A percentile compares a stretch with the other conserved stretches of the same genome.
Evolutionary conservation across 1,140 invertebrate species (phyloP).

Genomic region (Camponotus vicinus): DNA sequence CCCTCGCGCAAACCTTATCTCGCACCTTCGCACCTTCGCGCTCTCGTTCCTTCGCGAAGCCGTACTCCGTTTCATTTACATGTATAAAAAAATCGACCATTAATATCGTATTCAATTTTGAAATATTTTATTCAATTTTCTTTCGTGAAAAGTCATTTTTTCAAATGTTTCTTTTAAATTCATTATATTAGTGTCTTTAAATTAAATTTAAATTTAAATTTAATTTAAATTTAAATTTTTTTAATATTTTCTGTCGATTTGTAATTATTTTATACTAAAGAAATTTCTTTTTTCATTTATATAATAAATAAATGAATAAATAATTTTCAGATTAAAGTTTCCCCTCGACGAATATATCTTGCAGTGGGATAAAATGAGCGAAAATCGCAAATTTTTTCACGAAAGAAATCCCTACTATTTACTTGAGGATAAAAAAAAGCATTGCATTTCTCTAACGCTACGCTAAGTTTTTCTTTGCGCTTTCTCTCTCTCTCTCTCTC

Average conservation of each 20-base stretch:
- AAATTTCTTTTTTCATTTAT: not conserved
- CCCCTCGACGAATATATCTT: too few species aligned
- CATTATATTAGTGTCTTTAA: too few species aligned
- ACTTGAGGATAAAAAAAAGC: not conserved
- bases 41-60: not conserved
- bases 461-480: conserved; percentile 22
- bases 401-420: not conserved
- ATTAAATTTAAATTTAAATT: too few species aligned
- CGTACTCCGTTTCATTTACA: not conserved
- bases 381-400: not conserved
- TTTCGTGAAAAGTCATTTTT: too few species aligned
- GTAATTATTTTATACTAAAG: too few species aligned
- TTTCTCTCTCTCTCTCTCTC: conserved; percentile 23
- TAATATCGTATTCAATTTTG: too few species aligned
- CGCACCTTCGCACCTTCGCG: not conserved
- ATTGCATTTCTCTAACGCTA: conserved; percentile 57
- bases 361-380: not conserved
- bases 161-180: too few species aligned
- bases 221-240: too few species aligned
- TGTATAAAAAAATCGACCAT: not conserved
- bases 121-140: too few species aligned
- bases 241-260: too few species aligned
- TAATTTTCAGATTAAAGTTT: not conserved
- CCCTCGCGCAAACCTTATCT: conserved; percentile 37
- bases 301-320: not conserved